phyloP scores from a whole-genome alignment of 2,888 invertebrate genomes.

The Cantharis nigra region DNA sequence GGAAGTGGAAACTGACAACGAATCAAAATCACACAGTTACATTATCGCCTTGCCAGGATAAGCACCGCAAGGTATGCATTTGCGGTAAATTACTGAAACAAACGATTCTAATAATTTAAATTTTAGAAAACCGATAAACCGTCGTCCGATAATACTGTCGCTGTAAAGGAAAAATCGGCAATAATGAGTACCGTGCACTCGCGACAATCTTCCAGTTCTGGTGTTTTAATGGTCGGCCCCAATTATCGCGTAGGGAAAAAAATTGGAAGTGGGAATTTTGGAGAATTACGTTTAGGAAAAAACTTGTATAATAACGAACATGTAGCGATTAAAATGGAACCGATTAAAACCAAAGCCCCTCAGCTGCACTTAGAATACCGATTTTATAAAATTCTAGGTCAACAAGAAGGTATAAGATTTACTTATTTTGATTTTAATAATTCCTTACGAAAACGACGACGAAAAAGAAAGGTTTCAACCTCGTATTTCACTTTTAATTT shows the following conservation, averaged over 20 bases:
- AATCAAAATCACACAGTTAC: not conserved
- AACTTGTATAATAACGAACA: conserved; percentile 99
- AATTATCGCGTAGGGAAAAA: conserved; percentile 99
- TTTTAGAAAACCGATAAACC: not conserved
- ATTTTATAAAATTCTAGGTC: conserved; percentile 99
- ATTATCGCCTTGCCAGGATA: not conserved
- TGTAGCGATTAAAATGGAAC: conserved; percentile 99
- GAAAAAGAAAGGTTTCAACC: not conserved
- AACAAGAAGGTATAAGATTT: conserved; percentile 62
- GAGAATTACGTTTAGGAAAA: conserved; percentile 98
- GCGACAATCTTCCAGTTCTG: conserved; percentile 81
- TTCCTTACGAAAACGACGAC: not conserved
- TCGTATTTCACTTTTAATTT: not conserved
- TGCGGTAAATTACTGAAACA: not conserved
- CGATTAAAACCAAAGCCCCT: conserved; percentile 99
- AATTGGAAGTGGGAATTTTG: conserved; percentile 99
- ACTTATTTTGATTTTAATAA: not conserved
- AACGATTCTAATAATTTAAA: not conserved
- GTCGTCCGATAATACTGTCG: not conserved
- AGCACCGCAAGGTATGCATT: not conserved
- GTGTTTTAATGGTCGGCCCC: conserved; percentile 98
- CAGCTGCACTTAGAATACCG: conserved; percentile 99
- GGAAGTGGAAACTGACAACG: conserved; percentile 10
- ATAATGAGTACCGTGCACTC: conserved; percentile 66
- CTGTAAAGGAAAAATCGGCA: not conserved